A percentile compares a stretch with the other conserved stretches of the same genome.
phyloP scores from a whole-genome alignment of 2,797 vertebrate species.

The Ptychadena robeensis region DNA sequence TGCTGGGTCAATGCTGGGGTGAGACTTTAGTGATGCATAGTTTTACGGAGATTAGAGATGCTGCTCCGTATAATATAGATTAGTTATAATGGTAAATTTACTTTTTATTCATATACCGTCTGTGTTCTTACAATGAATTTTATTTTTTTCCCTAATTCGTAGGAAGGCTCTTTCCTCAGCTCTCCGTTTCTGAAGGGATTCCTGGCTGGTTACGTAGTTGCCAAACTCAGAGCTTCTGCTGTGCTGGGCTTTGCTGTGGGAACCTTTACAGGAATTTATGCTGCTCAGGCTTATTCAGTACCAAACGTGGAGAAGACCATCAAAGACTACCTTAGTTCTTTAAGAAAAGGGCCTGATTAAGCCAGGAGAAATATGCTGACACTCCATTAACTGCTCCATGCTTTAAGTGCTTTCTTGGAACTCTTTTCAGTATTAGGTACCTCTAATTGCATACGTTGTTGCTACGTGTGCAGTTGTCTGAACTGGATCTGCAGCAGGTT shows the following conservation, averaged over 20 bases:
- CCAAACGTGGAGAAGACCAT: slow-evolving; percentile 89
- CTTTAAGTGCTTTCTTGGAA: slow-evolving; percentile 55
- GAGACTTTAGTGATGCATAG: too few relatives aligned
- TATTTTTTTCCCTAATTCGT: slow-evolving; percentile 28
- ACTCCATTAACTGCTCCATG: slow-evolving; percentile 37
- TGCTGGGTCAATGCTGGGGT: too few relatives aligned
- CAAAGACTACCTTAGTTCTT: slow-evolving; percentile 80
- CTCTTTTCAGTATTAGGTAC: slow-evolving; percentile 15
- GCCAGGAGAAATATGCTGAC: slow-evolving; percentile 48
- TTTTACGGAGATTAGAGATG: too few relatives aligned
- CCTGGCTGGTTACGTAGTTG: slow-evolving; percentile 89
- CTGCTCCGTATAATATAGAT: not conserved
- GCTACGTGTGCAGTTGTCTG: slow-evolving; percentile 17
- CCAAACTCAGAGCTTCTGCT: slow-evolving; percentile 91
- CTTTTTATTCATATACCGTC: not conserved
- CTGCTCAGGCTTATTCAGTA: slow-evolving; percentile 86
- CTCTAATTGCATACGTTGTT: slow-evolving; percentile 10
- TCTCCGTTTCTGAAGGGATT: slow-evolving; percentile 95
- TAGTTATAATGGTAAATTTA: not conserved
- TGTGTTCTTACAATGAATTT: not conserved
- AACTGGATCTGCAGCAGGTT: slow-evolving; percentile 21
- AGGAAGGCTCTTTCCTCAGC: slow-evolving; percentile 86
- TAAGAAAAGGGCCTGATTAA: slow-evolving; percentile 87
- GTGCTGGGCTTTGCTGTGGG: slow-evolving; percentile 88
- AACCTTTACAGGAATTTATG: slow-evolving; percentile 87